Percentiles rank a stretch among this genome's conserved stretches.
Evolutionary conservation across 2,113 vertebrate species (phyloP).

Genomic region (Zootoca vivipara): DNA sequence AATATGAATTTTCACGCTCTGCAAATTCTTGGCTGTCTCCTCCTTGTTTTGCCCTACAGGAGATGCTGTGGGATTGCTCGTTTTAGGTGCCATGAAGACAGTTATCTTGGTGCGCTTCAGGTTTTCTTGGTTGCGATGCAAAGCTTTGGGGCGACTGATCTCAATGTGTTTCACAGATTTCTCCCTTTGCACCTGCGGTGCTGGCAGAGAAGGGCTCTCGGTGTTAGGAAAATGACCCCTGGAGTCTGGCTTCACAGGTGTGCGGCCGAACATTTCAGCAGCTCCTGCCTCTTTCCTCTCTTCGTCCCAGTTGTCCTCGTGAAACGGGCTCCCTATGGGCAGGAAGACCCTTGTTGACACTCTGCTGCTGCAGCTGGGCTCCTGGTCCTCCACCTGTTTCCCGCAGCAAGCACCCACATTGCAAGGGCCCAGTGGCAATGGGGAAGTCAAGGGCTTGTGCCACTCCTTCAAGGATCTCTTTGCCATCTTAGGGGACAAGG

Average conservation of each 20-base stretch:
- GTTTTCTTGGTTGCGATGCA: conserved; percentile 54
- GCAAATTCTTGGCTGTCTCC: conserved; percentile 14
- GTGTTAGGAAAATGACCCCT: not conserved
- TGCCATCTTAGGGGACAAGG: conserved; percentile 65
- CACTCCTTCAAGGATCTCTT: conserved; percentile 61
- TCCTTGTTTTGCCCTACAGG: conserved; percentile 23
- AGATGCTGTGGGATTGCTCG: conserved; percentile 27
- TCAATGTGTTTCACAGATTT: conserved; percentile 62
- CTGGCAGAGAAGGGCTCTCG: not conserved
- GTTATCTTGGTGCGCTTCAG: conserved; percentile 77
- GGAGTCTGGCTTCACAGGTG: not conserved
- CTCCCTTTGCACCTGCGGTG: conserved; percentile 40
- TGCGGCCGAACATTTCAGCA: not conserved
- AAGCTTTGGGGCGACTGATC: conserved; percentile 32
- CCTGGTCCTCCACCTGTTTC: conserved; percentile 35
- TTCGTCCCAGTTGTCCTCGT: conserved; percentile 28
- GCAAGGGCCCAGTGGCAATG: conserved; percentile 28
- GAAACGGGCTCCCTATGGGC: not conserved
- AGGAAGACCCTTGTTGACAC: conserved; percentile 11
- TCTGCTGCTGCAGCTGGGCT: conserved; percentile 25
- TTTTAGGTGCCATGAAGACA: conserved; percentile 69
- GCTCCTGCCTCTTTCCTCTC: conserved; percentile 11
- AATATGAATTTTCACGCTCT: conserved; percentile 63
- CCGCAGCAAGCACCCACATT: conserved; percentile 52
- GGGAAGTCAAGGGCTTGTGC: conserved; percentile 62